These are phyloP conservation scores for Erynnis tages DNA, from an alignment of 2,888 invertebrate genomes.

Conservation along the genomic window DNA sequence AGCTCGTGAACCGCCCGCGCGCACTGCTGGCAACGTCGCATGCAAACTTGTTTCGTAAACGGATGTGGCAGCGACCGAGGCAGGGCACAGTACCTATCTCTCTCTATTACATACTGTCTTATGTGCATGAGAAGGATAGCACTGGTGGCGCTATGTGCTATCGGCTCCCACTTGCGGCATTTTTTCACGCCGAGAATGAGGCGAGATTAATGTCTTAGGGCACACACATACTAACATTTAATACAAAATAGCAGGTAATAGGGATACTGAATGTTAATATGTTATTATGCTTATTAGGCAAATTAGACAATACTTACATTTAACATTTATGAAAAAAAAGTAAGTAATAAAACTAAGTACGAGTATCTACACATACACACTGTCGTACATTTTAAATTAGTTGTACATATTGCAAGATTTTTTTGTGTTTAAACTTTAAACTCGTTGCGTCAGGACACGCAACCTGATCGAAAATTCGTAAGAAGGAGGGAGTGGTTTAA, in stretches of 20 bases:
- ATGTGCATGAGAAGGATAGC: constrained; percentile 55
- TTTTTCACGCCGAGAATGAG: constrained; percentile 84
- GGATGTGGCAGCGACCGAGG: constrained; percentile 84
- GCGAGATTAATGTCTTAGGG: constrained; percentile 81
- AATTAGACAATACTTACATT: too few species aligned
- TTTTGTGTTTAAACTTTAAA: too few species aligned
- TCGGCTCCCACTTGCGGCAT: constrained; percentile 83
- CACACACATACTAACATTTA: constrained; percentile 60
- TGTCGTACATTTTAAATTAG: too few species aligned
- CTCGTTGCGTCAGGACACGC: too few species aligned
- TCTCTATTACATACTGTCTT: constrained; percentile 42
- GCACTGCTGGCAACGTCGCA: constrained; percentile 77
- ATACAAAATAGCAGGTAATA: not conserved
- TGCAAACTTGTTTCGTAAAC: constrained; percentile 87
- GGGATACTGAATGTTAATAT: too few species aligned
- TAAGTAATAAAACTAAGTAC: too few species aligned
- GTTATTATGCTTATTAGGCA: too few species aligned
- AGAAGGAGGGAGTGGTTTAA: too few species aligned
- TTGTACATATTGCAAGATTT: too few species aligned
- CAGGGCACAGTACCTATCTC: constrained; percentile 63
- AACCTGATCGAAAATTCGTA: too few species aligned
- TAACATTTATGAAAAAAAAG: too few species aligned
- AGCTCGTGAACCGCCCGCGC: constrained; percentile 70
- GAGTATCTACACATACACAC: too few species aligned
- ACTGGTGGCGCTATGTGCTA: constrained; percentile 80